Percentiles rank a stretch among this genome's conserved stretches.
Conservation (phyloP, 2,888 invertebrate species). For the Synanthedon andrenaeformis region DNA sequence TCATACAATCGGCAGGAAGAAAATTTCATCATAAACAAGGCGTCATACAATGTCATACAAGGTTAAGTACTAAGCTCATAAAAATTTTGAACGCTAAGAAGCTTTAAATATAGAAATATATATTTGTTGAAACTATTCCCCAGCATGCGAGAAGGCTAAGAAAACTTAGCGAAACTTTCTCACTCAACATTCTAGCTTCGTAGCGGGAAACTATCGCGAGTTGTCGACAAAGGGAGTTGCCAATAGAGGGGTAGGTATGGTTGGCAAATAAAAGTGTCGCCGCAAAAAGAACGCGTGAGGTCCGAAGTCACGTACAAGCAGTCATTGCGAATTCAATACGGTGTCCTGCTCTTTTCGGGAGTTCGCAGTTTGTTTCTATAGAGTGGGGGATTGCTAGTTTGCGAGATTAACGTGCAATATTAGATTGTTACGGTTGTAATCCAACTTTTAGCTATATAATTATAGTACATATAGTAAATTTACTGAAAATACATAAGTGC, state of each 20-base stretch:
- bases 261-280: constrained; percentile 46
- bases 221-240: constrained; percentile 29
- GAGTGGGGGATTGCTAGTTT: constrained; percentile 1
- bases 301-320: constrained; percentile 30
- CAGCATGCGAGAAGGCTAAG: neutral
- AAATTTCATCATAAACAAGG: too few relatives aligned
- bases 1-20: too few relatives aligned
- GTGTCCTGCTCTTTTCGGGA: constrained; percentile 20
- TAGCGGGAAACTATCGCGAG: constrained; percentile 7
- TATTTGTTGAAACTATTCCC: too few relatives aligned
- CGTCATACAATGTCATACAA: too few relatives aligned
- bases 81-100: too few relatives aligned
- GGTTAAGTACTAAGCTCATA: too few relatives aligned
- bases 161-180: neutral
- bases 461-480: neutral
- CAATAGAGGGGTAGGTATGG: constrained; percentile 22
- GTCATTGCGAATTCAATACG: constrained; percentile 52
- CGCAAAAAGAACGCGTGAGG: constrained; percentile 13
- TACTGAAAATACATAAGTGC: neutral
- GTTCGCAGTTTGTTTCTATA: constrained; percentile 44
- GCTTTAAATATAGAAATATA: too few relatives aligned
- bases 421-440: too few relatives aligned
- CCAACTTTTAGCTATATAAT: neutral
- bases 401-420: neutral
- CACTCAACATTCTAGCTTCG: constrained; percentile 17